These are phyloP conservation scores for Triplophysa dalaica DNA, from an alignment of 2,113 vertebrate species.

Conservation along the genomic window DNA sequence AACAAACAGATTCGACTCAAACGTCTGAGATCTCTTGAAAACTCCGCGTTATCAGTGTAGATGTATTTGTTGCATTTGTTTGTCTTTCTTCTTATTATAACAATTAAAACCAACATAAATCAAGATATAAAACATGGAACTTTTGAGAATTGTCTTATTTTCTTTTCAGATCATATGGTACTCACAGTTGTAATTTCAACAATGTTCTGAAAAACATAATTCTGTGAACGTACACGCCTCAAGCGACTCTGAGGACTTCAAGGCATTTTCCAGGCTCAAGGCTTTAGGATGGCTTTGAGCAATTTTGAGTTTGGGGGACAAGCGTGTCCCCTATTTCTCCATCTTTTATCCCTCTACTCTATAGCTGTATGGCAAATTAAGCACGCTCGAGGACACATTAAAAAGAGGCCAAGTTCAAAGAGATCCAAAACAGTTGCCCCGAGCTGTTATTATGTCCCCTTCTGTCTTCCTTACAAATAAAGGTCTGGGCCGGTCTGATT, in stretches of 20 bases:
- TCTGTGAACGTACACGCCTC: neutral
- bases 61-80: no score
- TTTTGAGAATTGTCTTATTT: no score
- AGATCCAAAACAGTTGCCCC: slow-evolving; percentile 43
- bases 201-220: neutral
- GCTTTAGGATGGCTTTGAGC: slow-evolving; percentile 4
- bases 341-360: slow-evolving; percentile 7
- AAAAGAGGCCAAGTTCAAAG: slow-evolving; percentile 41
- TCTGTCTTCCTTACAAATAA: slow-evolving; percentile 7
- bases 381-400: slow-evolving; percentile 39
- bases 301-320: neutral
- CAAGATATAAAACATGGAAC: no score
- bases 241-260: neutral
- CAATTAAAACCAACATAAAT: no score
- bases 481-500: slow-evolving; percentile 24
- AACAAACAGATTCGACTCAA: neutral
- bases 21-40: no score
- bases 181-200: neutral
- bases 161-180: neutral
- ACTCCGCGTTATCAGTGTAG: no score
- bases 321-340: neutral
- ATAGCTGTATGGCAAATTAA: slow-evolving; percentile 9
- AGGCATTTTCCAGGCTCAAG: slow-evolving; percentile 19
- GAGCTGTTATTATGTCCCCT: slow-evolving; percentile 46
- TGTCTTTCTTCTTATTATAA: no score